A percentile compares a stretch with the other conserved stretches of the same genome.
phyloP scores from a whole-genome alignment of 2,888 invertebrate genomes.

The Philonicus albiceps region DNA sequence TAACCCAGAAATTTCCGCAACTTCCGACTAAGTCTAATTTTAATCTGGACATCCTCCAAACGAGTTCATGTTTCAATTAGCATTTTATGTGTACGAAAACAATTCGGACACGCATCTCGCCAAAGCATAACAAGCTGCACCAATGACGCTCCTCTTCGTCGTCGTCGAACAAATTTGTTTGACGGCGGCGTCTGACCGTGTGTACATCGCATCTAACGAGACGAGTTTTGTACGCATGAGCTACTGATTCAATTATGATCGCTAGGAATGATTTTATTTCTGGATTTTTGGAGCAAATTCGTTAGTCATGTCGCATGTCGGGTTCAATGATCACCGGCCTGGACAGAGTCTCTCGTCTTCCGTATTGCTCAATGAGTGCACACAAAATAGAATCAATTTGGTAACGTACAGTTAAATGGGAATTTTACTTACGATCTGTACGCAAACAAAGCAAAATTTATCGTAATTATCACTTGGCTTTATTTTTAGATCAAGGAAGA shows the following conservation, averaged over 20 bases:
- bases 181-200: not conserved
- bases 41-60: not conserved
- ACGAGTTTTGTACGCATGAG: not conserved
- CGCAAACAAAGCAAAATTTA: slow-evolving; percentile 27
- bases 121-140: not conserved
- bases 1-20: not conserved
- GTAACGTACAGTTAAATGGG: slow-evolving; percentile 2
- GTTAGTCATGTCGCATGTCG: slow-evolving; percentile 16
- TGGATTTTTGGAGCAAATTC: slow-evolving; percentile 39
- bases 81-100: slow-evolving; percentile 16
- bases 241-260: slow-evolving; percentile 32
- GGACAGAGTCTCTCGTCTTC: not conserved
- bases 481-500: not conserved
- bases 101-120: not conserved
- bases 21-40: not conserved
- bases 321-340: slow-evolving; percentile 12
- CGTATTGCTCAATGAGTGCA: slow-evolving; percentile 21
- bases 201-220: not conserved
- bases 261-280: slow-evolving; percentile 31
- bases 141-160: not conserved
- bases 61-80: not conserved
- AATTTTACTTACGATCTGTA: slow-evolving; percentile 7
- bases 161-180: not conserved
- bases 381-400: slow-evolving; percentile 33
- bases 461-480: not conserved